Evolutionary conservation across 2,888 invertebrate genomes (phyloP), one percentile per base, ranked within the genome.

Genomic region (Tuta absoluta): DNA sequence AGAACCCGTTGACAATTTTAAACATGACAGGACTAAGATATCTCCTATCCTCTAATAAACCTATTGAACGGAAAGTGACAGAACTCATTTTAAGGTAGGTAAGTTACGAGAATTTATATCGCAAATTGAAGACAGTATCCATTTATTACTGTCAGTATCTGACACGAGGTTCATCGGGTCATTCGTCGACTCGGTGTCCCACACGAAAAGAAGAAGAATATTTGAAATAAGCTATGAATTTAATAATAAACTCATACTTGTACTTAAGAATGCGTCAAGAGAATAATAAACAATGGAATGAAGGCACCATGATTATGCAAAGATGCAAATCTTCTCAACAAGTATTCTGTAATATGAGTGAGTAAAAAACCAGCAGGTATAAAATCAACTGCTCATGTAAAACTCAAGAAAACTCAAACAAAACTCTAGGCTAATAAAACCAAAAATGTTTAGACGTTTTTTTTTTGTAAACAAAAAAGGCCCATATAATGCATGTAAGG

Each of bases 401-500:
- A 57, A 33, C 28, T 62, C 62, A 61, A 49, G 61, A 61, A 63
- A 63, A 60, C 49, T 58, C 48, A 65, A 33, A 48, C 45, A 62
- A 21, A 56, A 62, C 53, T 12, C n/a, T 41, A 19, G 17, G 24
- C 17, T 21, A 24, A 62, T 14, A 65, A 67, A 57, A 57, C 56
- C 49, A 63, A 60, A n/a, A 51, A 28, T 51, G 24, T 41, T 58
- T 66, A 63, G 58, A 61, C 60, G 64, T 59, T 65, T 63, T 59
- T 59, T 61, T 38, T 62, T 59, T 23, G 10, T 12, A 14, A 23
- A 59, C 45, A 60, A 65, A 65, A 41, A 63, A 58, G 14, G 58
- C 62, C 8, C 4, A 10, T 8, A 33, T 33, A 51, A 63, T 61
- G 63, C 63, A 63, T 45, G 53, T 19, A 48, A 67, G 65, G 65